Evolutionary conservation across 2,113 vertebrate species (phyloP), one percentile per base, ranked within the genome.

Genomic region (Megaptera novaeangliae): DNA sequence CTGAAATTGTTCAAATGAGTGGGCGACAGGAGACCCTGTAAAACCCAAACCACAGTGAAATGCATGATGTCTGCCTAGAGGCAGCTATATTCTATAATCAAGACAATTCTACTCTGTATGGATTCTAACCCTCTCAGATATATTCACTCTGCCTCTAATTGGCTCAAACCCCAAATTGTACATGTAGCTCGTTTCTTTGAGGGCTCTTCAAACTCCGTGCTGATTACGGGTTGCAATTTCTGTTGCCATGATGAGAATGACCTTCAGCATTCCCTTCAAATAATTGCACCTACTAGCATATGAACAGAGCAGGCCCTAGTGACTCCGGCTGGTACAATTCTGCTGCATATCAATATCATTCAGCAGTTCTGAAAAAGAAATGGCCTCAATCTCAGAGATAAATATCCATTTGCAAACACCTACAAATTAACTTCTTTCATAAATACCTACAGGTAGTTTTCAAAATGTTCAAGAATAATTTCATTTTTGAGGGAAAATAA

Each of bases 91-190:
- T 95, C 78, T n/a, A 2, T 64, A 92, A 97, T 96, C 88, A 83
- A 95, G 91, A 63, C 55, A 88, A 31, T 68, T 93, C 71, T 88
- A 20, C 17, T 29, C 39, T 10, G 46, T 95, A 75, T 83, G 95
- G 52, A 31, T 83, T 44, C 46, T 4, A 55, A 86, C 82, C 20
- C 89, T 89, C 96, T 96, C 81, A 95, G 96, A 89, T 80, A 36
- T 59, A 61, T 90, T 88, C n/a, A 72, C 68, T 92, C 94, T 6
- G 25, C 64, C 20, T 94, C 72, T 97, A 93, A 96, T 97, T 86
- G 95, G 34, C 49, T 83, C 23, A 61, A 78, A 95, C 72, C 7
- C 91, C 87, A 97, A 97, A 91, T 94, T 93, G 97, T 93, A 92
- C 39, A 69, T 36, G 17, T 49, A 95, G 20, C 49, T 83, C 41